Percentiles rank a stretch among this genome's conserved stretches.
phyloP scores from a whole-genome alignment of 2,797 vertebrate genomes.

The Propithecus deckenii region DNA sequence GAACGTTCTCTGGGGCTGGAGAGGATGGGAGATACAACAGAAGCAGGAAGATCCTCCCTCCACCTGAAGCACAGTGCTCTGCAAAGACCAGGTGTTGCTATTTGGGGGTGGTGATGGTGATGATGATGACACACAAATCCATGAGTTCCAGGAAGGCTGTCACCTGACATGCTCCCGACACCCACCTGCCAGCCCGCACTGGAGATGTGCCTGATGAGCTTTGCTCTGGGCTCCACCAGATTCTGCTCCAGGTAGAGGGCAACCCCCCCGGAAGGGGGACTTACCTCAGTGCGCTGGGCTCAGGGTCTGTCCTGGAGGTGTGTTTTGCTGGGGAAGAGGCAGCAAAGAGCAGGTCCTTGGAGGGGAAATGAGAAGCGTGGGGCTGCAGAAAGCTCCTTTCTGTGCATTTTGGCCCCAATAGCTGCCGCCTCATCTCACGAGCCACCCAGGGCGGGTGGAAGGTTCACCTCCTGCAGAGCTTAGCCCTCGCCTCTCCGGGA shows the following conservation, averaged over 20 bases:
- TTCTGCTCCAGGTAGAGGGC: not conserved
- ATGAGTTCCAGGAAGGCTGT: not conserved
- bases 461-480: not conserved
- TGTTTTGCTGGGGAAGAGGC: not conserved
- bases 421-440: not conserved
- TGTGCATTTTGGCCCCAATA: not conserved
- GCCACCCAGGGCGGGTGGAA: not conserved
- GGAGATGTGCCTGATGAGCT: not conserved
- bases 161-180: not conserved
- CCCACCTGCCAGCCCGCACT: not conserved
- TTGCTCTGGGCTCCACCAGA: not conserved
- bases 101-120: not conserved
- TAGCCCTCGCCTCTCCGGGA: not conserved
- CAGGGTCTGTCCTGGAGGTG: not conserved
- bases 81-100: not conserved
- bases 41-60: not conserved
- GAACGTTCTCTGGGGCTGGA: not conserved
- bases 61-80: not conserved
- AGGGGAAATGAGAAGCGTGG: not conserved
- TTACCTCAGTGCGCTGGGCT: not conserved
- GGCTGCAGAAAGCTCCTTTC: not conserved
- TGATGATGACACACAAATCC: not conserved
- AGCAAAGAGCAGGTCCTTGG: not conserved
- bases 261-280: not conserved
- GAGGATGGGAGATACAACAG: not conserved